Base-by-base conservation (phyloP, 2,888 invertebrate genomes). In the Ectemnius continuus region DNA sequence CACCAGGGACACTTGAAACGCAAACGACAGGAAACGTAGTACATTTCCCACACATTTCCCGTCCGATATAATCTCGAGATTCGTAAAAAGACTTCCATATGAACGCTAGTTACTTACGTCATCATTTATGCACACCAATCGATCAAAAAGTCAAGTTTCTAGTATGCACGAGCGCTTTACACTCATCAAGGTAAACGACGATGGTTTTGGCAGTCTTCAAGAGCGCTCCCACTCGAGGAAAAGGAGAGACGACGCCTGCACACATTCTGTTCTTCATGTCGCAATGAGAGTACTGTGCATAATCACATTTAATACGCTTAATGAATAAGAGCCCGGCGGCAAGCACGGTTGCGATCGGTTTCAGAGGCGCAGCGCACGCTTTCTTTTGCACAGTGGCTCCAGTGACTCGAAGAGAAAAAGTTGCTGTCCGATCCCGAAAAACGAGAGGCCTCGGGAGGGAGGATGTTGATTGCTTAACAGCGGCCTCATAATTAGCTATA, bases 401-500 rank as follows among this genome's bases (percentile, higher is more conserved):
- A 36, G 36, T 36, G 11, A 4, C 36, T 36, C 36, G 36, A 36
- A 36, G 36, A 47, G 56, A 59, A 80, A 73, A 75, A 73, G 61
- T 47, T 26, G 46, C 28, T 26, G 45, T 1, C 6, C 60, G 52
- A 67, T 67, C 73, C 46, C 67, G 67, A 80, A 73, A 76, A 75
- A 73, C 18, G 48, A 23, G 68, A 67, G 57, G 65, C 20, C 20
- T 23, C 65, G 5, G 36, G 36, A 36, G 36, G 16, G 65, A 66
- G 68, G 73, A 74, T 65, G 36, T 74, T 59, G 73, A 61, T 80
- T 80, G 66, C 75, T 16, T 64, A 78, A 80, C 48, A 36, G 11
- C 36, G 36, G 11, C 11, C 36, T 36, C 36, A 77, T 75, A 75
- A 81, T 72, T 75, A 79, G 73, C 69, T 67, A 57, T 48, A 67